Evolutionary conservation across 2,888 invertebrate species (phyloP), one percentile per base, ranked within the genome.

Genomic region (Ophonus ardosiacus): DNA sequence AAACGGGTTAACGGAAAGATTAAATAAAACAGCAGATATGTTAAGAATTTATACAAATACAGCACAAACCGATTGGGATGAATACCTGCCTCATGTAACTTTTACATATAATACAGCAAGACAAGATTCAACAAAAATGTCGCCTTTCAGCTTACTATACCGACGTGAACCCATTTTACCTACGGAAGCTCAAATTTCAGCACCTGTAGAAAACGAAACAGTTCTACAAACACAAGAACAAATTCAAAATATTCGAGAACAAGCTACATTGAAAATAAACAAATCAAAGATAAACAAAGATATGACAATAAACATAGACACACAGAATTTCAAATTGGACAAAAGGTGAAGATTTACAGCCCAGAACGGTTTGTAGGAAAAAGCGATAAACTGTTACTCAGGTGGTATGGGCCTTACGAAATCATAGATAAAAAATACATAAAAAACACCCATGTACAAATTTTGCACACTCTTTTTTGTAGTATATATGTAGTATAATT

Each of bases 261-360:
- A 63, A 51, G 85, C 87, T 3, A 85, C 85, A 24, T 76, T 81
- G 10, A 38, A 15, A 71, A 59, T 10, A 81, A 76, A 81, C 87
- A 86, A 71, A 74, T 40, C 10, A 82, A n/a, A 0, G 88, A 88
- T 40, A 88, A 88, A 83, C 15, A 31, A 21, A 40, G 88, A 5
- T 88, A 87, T 63, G 87, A 88, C 61, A 17, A 13, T 7, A 86
- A 86, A 81, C 88, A 88, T 63, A 38, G 87, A 51, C 61, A 86
- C 15, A 43, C 86, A n/a, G 86, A 87, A 57, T 88, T 65, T 43
- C 18, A 85, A 21, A 43, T 71, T 13, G 87, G 87, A 1, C 87
- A 88, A 10, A 82, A 86, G 82, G 87, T 88, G 1, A 87, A 87
- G 79, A 87, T 88, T 0, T 88, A 87, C 59, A 87, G 87, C 0